Evolutionary conservation across 2,113 vertebrate genomes (phyloP).

Genomic region (Charina bottae): DNA sequence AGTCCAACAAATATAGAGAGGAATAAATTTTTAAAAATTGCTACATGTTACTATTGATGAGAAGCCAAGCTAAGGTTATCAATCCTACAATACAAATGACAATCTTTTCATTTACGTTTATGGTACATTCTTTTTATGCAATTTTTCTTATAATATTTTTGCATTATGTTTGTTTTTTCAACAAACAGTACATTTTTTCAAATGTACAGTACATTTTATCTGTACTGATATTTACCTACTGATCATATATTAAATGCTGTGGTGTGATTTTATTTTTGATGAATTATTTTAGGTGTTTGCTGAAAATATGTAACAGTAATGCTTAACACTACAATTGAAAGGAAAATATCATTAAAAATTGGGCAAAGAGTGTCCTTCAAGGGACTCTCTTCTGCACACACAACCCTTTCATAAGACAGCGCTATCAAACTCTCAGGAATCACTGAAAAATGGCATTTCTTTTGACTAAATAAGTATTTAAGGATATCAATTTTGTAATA

Average conservation of each 20-base stretch:
- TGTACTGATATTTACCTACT: not conserved
- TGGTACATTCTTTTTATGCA: not conserved
- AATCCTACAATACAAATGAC: not conserved
- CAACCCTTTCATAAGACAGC: not conserved
- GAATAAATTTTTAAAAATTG: not conserved
- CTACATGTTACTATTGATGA: not conserved
- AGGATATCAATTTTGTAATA: not conserved
- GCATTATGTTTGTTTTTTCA: not conserved
- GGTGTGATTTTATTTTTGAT: not conserved
- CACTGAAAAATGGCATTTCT: not conserved
- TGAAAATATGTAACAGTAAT: too few species aligned
- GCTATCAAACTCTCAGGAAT: not conserved
- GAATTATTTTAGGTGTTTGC: too few species aligned
- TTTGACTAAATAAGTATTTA: not conserved
- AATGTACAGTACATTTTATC: not conserved
- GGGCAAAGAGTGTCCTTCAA: not conserved
- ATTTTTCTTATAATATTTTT: not conserved
- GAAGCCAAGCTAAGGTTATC: not conserved
- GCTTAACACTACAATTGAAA: not conserved
- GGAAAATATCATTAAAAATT: not conserved
- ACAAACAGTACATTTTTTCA: not conserved
- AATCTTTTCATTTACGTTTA: not conserved
- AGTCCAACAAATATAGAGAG: not conserved
- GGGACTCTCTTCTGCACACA: not conserved
- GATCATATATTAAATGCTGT: not conserved